These are phyloP conservation scores for Dicrostonyx torquatus DNA, from an alignment of 2,797 vertebrate genomes.

Conservation along the genomic window DNA sequence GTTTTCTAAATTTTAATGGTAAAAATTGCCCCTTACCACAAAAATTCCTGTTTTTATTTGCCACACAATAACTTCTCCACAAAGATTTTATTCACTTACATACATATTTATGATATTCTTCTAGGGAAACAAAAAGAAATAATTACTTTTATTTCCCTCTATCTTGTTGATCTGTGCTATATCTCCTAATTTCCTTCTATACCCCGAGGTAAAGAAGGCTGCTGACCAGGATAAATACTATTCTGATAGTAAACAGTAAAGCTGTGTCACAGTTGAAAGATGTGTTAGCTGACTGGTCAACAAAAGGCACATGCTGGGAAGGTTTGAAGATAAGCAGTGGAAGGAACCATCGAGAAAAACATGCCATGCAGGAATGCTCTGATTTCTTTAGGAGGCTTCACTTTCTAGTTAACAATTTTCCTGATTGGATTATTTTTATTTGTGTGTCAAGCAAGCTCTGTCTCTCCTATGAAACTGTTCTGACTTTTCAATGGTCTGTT, in stretches of 20 bases:
- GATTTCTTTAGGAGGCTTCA: not conserved
- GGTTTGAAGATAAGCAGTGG: not conserved
- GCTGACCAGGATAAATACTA: not conserved
- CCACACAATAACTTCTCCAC: not conserved
- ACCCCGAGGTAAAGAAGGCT: not conserved
- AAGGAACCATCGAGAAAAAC: not conserved
- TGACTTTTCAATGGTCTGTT: not conserved
- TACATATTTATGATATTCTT: not conserved
- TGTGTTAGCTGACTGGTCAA: not conserved
- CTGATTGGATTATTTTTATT: not conserved
- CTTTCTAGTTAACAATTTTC: slow-evolving; percentile 20
- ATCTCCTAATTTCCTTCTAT: not conserved
- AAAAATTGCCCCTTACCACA: not conserved
- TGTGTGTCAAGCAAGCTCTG: not conserved
- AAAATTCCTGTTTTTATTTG: not conserved
- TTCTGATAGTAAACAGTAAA: not conserved
- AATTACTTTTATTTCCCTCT: not conserved
- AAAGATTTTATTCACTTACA: not conserved
- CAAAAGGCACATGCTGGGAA: not conserved
- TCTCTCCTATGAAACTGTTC: not conserved
- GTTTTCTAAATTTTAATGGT: not conserved
- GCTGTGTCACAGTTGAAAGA: not conserved
- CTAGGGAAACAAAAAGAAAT: not conserved
- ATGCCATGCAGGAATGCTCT: not conserved
- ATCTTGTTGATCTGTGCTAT: not conserved